Evolutionary conservation across 2,888 invertebrate species (phyloP).

Genomic region (Uropetala carovei): DNA sequence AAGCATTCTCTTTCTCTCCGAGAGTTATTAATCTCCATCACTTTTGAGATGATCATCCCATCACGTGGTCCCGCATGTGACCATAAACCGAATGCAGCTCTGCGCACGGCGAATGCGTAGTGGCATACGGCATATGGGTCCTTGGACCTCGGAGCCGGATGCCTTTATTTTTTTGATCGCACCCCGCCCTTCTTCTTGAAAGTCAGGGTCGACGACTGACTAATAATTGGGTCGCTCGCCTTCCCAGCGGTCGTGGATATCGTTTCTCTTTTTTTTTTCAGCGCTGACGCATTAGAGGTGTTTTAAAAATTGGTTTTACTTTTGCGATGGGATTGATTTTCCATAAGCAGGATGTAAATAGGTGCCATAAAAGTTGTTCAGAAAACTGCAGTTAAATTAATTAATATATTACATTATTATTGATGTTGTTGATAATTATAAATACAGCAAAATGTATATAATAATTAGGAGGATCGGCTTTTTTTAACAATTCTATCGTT

Average conservation of each 20-base stretch:
- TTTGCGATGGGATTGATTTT: neutral
- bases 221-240: constrained; percentile 8
- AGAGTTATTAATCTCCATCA: neutral
- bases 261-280: neutral
- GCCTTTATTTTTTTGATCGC: neutral
- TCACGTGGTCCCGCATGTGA: neutral
- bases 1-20: neutral
- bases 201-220: constrained; percentile 8
- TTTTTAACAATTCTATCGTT: too few relatives aligned
- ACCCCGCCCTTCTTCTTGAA: neutral
- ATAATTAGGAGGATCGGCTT: too few relatives aligned
- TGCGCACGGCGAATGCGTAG: neutral
- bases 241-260: neutral
- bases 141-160: neutral
- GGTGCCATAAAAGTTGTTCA: neutral
- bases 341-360: neutral
- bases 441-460: neutral
- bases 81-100: neutral
- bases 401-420: neutral
- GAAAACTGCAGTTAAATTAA: neutral
- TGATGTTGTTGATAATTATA: neutral
- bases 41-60: neutral
- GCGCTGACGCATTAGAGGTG: too few relatives aligned
- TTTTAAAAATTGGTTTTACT: neutral
- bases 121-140: neutral